A percentile compares a stretch with the other conserved stretches of the same genome.
Evolutionary conservation across 35 echinoderm and acorn worm species (phyloP).

Genomic region (Ophioderma brevispina): DNA sequence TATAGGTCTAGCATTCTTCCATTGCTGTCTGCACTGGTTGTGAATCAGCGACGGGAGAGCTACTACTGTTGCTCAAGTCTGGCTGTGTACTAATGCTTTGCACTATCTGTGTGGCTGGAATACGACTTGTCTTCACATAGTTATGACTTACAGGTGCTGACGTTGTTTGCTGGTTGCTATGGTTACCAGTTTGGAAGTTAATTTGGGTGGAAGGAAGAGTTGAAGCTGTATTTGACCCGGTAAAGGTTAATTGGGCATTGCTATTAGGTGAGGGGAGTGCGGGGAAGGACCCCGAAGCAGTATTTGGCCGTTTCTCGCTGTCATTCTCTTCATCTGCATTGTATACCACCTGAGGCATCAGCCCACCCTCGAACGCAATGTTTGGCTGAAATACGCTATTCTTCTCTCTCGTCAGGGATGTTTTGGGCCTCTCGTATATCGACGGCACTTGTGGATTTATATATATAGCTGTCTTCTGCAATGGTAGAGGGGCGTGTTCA

Average conservation of each 20-base stretch:
- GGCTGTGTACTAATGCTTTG: not conserved
- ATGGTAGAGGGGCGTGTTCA: constrained; percentile 26
- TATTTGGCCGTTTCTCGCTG: constrained; percentile 55
- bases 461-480: constrained; percentile 59
- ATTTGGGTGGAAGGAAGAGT: not conserved
- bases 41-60: not conserved
- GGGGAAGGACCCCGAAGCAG: constrained; percentile 66
- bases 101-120: not conserved
- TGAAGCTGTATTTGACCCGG: not conserved
- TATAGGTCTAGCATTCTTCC: too few relatives aligned
- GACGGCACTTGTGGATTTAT: constrained; percentile 79
- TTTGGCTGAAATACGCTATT: constrained; percentile 68
- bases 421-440: constrained; percentile 71
- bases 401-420: constrained; percentile 37
- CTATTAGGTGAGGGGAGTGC: constrained; percentile 8
- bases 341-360: constrained; percentile 68
- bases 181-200: not conserved
- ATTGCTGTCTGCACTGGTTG: not conserved
- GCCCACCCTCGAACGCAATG: too few relatives aligned
- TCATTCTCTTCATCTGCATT: constrained; percentile 26
- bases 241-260: not conserved
- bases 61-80: not conserved
- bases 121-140: not conserved
- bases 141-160: not conserved
- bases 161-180: not conserved